A percentile compares a stretch with the other conserved stretches of the same genome.
Evolutionary conservation across 2,888 invertebrate genomes (phyloP).

Genomic region (Pheosia tremula): DNA sequence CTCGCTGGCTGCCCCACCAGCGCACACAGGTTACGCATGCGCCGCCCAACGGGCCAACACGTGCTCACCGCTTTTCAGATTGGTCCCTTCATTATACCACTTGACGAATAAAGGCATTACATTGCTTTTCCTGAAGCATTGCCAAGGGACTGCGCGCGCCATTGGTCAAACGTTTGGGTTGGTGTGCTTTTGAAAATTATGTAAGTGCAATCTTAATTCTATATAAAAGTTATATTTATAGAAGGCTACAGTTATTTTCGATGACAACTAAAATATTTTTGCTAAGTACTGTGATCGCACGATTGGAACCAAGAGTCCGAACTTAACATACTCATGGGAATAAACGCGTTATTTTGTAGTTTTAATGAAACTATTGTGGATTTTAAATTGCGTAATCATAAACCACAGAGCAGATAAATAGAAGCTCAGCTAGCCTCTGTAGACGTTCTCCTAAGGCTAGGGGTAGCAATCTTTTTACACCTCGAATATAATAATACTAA

Average conservation of each 20-base stretch:
- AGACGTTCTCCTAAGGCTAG: no score
- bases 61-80: slow-evolving; percentile 63
- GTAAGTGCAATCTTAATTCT: not conserved
- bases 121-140: slow-evolving; percentile 58
- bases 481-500: no score
- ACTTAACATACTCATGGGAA: no score
- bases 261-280: no score
- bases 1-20: slow-evolving; percentile 57
- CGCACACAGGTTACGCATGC: slow-evolving; percentile 50
- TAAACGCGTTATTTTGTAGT: no score
- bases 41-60: slow-evolving; percentile 50
- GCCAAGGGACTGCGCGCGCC: slow-evolving; percentile 55
- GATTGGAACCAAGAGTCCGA: no score
- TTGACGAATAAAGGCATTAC: slow-evolving; percentile 65
- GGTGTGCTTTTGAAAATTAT: slow-evolving; percentile 13
- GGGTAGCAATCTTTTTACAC: no score
- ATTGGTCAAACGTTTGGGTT: slow-evolving; percentile 53
- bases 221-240: not conserved
- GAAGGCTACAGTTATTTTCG: not conserved
- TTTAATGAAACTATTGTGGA: no score
- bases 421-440: no score
- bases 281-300: no score
- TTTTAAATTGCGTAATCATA: no score
- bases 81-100: slow-evolving; percentile 68
- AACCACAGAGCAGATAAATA: no score